phyloP scores from a whole-genome alignment of 2,797 vertebrate species.

The Typhlichthys eigenmanni region DNA sequence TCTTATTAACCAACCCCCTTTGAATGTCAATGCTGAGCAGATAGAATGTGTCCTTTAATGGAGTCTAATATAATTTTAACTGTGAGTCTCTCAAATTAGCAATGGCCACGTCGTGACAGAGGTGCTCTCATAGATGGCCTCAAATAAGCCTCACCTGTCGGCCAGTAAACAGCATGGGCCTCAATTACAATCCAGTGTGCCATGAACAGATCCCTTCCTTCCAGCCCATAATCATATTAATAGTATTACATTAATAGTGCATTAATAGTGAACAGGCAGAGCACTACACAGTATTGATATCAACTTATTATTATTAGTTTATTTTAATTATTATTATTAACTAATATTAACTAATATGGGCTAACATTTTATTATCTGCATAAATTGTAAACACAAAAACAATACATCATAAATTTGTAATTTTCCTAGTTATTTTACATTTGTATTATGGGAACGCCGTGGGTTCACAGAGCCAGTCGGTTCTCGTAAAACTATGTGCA shows the following conservation, averaged over 20 bases:
- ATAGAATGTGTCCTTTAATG: constrained; percentile 66
- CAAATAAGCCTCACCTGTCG: constrained; percentile 71
- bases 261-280: constrained; percentile 51
- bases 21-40: constrained; percentile 55
- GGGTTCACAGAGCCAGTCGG: constrained; percentile 20
- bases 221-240: constrained; percentile 6
- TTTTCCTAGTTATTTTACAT: constrained; percentile 29
- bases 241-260: constrained; percentile 12
- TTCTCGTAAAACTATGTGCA: constrained; percentile 39
- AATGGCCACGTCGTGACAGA: constrained; percentile 53
- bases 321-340: background rate
- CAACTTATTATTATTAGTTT: background rate
- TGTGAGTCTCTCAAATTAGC: constrained; percentile 67
- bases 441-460: constrained; percentile 25
- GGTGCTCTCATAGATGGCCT: constrained; percentile 52
- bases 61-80: constrained; percentile 70
- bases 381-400: background rate
- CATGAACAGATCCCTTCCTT: constrained; percentile 41
- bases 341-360: constrained; percentile 4
- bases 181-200: constrained; percentile 56
- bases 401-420: constrained; percentile 6
- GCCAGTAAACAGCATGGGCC: constrained; percentile 57
- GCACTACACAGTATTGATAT: background rate
- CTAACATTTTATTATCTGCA: background rate
- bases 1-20: constrained; percentile 61